phyloP scores from a whole-genome alignment of 35 echinoderm and acorn worm genomes.

The Amphiura filiformis region DNA sequence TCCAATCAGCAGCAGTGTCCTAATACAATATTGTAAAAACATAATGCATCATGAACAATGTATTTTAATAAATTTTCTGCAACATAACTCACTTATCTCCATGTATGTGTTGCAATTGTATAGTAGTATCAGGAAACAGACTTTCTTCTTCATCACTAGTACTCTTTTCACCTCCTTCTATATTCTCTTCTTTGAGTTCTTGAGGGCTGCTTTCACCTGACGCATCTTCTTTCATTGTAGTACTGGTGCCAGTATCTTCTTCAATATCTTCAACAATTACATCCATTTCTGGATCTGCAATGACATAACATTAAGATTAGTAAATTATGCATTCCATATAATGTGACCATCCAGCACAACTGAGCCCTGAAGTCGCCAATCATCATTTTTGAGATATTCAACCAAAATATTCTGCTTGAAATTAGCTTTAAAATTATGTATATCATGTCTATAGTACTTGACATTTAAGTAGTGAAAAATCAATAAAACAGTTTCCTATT shows the following conservation, averaged over 20 bases:
- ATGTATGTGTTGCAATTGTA: constrained; percentile 79
- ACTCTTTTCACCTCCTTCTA: constrained; percentile 6
- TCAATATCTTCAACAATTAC: constrained; percentile 2
- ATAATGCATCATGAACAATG: too few species aligned
- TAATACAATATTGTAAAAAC: too few species aligned
- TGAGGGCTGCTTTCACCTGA: neutral
- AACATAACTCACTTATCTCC: constrained; percentile 63
- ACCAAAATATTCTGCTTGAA: too few species aligned
- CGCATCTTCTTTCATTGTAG: neutral
- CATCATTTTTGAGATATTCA: too few species aligned
- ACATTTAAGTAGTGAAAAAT: too few species aligned
- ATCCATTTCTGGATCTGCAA: neutral
- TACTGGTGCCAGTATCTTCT: neutral
- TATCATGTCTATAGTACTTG: too few species aligned
- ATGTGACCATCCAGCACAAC: neutral
- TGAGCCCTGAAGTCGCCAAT: too few species aligned
- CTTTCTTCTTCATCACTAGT: constrained; percentile 44
- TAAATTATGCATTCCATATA: neutral
- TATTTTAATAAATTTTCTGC: too few species aligned
- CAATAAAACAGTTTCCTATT: too few species aligned
- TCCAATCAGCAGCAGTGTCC: too few species aligned
- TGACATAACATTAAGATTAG: neutral
- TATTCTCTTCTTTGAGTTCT: constrained; percentile 9
- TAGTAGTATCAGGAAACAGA: constrained; percentile 77
- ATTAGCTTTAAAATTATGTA: too few species aligned